phyloP scores from a whole-genome alignment of 2,888 invertebrate genomes.

The Drosophila yooni region DNA sequence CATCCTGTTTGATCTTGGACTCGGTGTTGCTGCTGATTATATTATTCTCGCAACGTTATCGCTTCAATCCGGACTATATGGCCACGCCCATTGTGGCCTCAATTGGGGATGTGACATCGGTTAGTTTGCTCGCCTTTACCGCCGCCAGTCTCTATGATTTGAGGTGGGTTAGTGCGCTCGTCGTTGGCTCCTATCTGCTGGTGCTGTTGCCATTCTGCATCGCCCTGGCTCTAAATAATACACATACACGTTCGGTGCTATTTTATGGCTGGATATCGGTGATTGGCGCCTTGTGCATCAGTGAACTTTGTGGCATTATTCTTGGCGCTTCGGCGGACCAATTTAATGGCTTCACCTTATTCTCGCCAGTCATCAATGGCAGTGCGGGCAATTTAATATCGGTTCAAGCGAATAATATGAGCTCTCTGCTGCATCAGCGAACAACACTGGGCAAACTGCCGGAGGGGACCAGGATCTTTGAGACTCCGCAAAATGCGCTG shows the following conservation, averaged over 20 bases:
- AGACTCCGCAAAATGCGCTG: conserved; percentile 22
- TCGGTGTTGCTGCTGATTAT: conserved; percentile 39
- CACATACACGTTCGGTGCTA: conserved; percentile 27
- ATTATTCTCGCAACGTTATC: conserved; percentile 49
- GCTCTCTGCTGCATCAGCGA: conserved; percentile 32
- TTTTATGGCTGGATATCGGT: conserved; percentile 46
- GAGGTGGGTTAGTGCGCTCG: conserved; percentile 18
- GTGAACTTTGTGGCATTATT: conserved; percentile 36
- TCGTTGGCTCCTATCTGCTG: conserved; percentile 26
- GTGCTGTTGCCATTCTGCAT: conserved; percentile 44
- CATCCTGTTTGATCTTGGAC: conserved; percentile 47
- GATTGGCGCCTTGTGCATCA: conserved; percentile 41
- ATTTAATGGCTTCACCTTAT: conserved; percentile 39
- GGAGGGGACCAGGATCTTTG: conserved; percentile 20
- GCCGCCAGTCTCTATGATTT: conserved; percentile 34
- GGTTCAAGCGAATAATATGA: conserved; percentile 43
- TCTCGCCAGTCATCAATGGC: conserved; percentile 41
- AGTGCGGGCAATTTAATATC: conserved; percentile 35
- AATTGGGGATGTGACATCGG: conserved; percentile 52
- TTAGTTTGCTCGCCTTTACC: conserved; percentile 46
- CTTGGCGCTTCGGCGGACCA: conserved; percentile 23
- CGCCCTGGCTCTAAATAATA: conserved; percentile 29
- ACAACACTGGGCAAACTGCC: conserved; percentile 37
- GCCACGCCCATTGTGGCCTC: conserved; percentile 60
- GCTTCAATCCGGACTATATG: conserved; percentile 59